phyloP scores from a whole-genome alignment of 2,888 invertebrate genomes.

The Ditula angustiorana region DNA sequence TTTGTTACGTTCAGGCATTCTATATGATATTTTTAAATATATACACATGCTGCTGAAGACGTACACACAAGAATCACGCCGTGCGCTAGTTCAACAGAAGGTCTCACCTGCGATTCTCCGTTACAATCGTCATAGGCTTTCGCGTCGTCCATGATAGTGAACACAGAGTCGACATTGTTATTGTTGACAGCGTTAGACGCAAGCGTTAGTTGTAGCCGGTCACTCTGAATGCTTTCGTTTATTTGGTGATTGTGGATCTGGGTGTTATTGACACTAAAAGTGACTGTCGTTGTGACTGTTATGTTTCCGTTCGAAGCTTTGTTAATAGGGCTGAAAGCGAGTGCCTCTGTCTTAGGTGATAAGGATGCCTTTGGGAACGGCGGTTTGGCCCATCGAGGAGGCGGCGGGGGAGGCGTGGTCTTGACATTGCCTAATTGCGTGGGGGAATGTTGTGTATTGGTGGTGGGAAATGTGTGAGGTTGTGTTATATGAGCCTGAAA shows the following conservation, averaged over 20 bases:
- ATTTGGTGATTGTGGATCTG: conserved; percentile 83
- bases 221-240: conserved; percentile 78
- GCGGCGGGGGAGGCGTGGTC: conserved; percentile 92
- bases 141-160: conserved; percentile 66
- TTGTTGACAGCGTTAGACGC: conserved; percentile 80
- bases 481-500: conserved; percentile 85
- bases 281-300: conserved; percentile 94
- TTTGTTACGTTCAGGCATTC: conserved; percentile 30
- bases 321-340: conserved; percentile 77
- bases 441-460: conserved; percentile 74
- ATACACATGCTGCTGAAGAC: conserved; percentile 27
- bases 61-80: conserved; percentile 32
- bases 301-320: conserved; percentile 88
- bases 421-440: conserved; percentile 66
- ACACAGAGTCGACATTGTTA: conserved; percentile 70
- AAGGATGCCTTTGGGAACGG: conserved; percentile 81
- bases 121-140: conserved; percentile 70
- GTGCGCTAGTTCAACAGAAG: conserved; percentile 38
- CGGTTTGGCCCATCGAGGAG: conserved; percentile 94
- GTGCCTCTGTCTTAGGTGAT: conserved; percentile 75
- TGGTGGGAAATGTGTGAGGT: conserved; percentile 79
- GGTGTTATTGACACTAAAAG: conserved; percentile 90
- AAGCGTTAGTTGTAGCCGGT: conserved; percentile 83
- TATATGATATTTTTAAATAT: too few relatives aligned
- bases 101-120: conserved; percentile 77